phyloP scores from a whole-genome alignment of 2,797 vertebrate genomes.

The Schizopygopsis malacanthus region DNA sequence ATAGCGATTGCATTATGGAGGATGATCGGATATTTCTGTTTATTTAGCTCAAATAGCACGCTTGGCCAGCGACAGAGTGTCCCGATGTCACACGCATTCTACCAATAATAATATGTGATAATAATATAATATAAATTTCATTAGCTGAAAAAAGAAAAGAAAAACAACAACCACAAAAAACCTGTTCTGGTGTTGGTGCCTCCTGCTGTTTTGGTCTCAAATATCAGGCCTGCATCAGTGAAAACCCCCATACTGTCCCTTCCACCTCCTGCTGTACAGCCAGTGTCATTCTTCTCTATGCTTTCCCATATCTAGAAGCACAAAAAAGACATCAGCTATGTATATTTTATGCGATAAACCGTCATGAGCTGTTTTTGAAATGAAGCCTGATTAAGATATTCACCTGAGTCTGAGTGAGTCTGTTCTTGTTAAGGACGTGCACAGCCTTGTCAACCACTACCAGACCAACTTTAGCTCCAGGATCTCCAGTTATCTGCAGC shows the following conservation, averaged over 20 bases:
- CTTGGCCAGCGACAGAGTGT: too few species aligned
- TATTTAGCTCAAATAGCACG: too few species aligned
- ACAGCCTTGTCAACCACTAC: constrained; percentile 83
- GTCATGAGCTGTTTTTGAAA: not conserved
- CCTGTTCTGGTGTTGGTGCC: constrained; percentile 61
- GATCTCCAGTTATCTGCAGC: constrained; percentile 74
- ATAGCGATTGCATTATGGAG: too few species aligned
- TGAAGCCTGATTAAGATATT: not conserved
- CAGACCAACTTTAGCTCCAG: constrained; percentile 73
- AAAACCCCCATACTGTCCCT: constrained; percentile 78
- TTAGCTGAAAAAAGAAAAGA: too few species aligned
- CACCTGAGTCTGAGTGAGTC: constrained; percentile 77
- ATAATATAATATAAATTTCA: too few species aligned
- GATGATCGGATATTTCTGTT: too few species aligned
- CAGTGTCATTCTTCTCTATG: constrained; percentile 80
- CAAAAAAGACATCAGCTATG: not conserved
- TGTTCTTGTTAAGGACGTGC: constrained; percentile 79
- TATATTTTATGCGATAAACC: not conserved
- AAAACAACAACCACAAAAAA: too few species aligned
- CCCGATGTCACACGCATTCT: too few species aligned
- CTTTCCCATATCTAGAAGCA: constrained; percentile 78
- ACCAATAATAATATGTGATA: too few species aligned
- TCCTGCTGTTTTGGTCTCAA: constrained; percentile 65
- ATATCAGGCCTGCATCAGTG: constrained; percentile 76
- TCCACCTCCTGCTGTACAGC: constrained; percentile 79